These are phyloP conservation scores for Protophormia terraenovae DNA, from an alignment of 2,888 invertebrate species.

Conservation along the genomic window DNA sequence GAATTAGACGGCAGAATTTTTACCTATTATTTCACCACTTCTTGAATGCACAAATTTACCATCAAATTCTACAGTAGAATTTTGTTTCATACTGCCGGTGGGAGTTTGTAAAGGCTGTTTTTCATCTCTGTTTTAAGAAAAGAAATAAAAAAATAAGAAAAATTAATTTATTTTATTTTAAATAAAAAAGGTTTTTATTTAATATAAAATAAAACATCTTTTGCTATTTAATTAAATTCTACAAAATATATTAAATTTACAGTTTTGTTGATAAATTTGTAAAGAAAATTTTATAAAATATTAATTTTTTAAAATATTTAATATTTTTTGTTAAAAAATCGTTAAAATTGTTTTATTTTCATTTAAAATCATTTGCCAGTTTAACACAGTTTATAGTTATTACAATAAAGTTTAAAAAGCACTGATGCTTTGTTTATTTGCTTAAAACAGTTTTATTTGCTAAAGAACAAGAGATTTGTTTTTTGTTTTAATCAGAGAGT, in stretches of 20 bases:
- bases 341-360: too few relatives aligned
- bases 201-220: background rate
- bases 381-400: too few relatives aligned
- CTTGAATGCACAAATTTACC: slow-evolving; percentile 91
- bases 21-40: slow-evolving; percentile 92
- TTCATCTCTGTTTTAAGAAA: slow-evolving; percentile 85
- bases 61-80: slow-evolving; percentile 91
- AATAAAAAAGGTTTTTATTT: background rate
- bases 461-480: too few relatives aligned
- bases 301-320: too few relatives aligned
- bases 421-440: too few relatives aligned
- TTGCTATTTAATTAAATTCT: background rate
- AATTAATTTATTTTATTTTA: slow-evolving; percentile 42
- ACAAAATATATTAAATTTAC: slow-evolving; percentile 34
- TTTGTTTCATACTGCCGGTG: slow-evolving; percentile 86
- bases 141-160: slow-evolving; percentile 67
- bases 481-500: too few relatives aligned
- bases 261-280: background rate
- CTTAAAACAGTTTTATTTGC: too few relatives aligned
- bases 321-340: too few relatives aligned
- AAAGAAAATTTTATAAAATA: too few relatives aligned
- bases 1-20: slow-evolving; percentile 93
- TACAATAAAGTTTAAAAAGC: too few relatives aligned
- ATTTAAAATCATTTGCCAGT: too few relatives aligned
- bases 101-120: slow-evolving; percentile 88